These are phyloP conservation scores for Platysternon megacephalum DNA, from an alignment of 2,113 vertebrate genomes.

Conservation along the genomic window DNA sequence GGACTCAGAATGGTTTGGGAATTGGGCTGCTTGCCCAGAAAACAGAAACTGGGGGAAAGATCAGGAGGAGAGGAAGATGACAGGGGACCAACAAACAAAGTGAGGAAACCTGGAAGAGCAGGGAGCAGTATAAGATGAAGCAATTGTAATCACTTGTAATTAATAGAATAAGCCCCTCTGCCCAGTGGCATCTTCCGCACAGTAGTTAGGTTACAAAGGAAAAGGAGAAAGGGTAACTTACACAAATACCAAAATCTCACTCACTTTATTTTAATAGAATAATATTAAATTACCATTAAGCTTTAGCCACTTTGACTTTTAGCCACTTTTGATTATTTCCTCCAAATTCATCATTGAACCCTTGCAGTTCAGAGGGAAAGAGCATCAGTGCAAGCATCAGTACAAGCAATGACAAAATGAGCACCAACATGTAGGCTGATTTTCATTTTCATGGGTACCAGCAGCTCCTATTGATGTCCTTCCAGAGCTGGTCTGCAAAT, in stretches of 20 bases:
- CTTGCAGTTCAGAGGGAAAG: background rate
- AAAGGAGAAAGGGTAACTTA: background rate
- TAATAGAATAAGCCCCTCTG: background rate
- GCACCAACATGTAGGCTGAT: background rate
- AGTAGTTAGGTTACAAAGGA: background rate
- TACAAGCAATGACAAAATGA: background rate
- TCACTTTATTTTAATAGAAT: background rate
- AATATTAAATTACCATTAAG: background rate
- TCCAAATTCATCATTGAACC: background rate
- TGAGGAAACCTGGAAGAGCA: background rate
- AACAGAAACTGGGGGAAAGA: background rate
- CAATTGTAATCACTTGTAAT: background rate
- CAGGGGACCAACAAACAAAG: background rate
- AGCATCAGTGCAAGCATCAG: background rate
- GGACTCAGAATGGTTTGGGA: background rate
- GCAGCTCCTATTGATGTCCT: background rate
- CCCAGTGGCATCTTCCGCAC: background rate
- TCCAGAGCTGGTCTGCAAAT: background rate
- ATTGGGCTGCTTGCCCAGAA: slow-evolving; percentile 7
- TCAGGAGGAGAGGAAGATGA: background rate
- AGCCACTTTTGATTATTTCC: background rate
- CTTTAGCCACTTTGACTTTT: background rate
- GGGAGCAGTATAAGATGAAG: background rate
- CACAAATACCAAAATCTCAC: background rate
- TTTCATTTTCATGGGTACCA: background rate